These are phyloP conservation scores for Nematostella vectensis DNA, from an alignment of 92 coral and sea anemone genomes.

Conservation along the genomic window DNA sequence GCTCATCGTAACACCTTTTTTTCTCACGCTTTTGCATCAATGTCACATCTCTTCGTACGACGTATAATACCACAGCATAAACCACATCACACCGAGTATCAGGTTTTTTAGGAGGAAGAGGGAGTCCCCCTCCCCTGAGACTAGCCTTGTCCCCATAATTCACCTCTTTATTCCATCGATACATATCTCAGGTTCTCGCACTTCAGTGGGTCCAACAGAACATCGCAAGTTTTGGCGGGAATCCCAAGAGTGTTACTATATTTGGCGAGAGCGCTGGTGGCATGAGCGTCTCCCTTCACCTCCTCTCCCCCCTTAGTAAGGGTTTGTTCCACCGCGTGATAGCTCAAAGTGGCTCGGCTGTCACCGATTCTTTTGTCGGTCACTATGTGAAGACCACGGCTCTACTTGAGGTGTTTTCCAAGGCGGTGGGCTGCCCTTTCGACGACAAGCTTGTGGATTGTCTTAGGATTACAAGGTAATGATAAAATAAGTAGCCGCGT, in stretches of 20 bases:
- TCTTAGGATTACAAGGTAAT: slow-evolving; percentile 11
- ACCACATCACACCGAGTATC: too few species aligned
- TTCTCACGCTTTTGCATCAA: slow-evolving; percentile 11
- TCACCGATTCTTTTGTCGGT: not conserved
- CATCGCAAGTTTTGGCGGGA: slow-evolving; percentile 39
- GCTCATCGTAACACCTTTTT: slow-evolving; percentile 9
- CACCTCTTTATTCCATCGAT: too few species aligned
- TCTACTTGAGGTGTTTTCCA: slow-evolving; percentile 1
- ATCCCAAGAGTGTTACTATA: slow-evolving; percentile 35
- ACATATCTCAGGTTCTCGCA: slow-evolving; percentile 23
- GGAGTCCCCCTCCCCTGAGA: too few species aligned
- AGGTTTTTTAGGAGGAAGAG: too few species aligned
- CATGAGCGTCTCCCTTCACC: slow-evolving; percentile 22
- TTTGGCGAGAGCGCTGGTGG: slow-evolving; percentile 50
- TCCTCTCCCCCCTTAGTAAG: slow-evolving; percentile 32
- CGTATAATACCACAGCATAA: too few species aligned
- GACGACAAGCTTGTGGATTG: slow-evolving; percentile 10
- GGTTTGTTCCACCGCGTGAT: slow-evolving; percentile 39
- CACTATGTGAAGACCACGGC: slow-evolving; percentile 1
- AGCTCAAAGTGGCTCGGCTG: slow-evolving; percentile 38
- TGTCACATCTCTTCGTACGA: too few species aligned
- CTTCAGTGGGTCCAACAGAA: slow-evolving; percentile 41
- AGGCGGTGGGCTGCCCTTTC: slow-evolving; percentile 9
- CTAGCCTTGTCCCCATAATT: too few species aligned
- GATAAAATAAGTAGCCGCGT: too few species aligned